Conservation (phyloP, 1,140 invertebrate genomes). For the Antheraea mylitta region DNA sequence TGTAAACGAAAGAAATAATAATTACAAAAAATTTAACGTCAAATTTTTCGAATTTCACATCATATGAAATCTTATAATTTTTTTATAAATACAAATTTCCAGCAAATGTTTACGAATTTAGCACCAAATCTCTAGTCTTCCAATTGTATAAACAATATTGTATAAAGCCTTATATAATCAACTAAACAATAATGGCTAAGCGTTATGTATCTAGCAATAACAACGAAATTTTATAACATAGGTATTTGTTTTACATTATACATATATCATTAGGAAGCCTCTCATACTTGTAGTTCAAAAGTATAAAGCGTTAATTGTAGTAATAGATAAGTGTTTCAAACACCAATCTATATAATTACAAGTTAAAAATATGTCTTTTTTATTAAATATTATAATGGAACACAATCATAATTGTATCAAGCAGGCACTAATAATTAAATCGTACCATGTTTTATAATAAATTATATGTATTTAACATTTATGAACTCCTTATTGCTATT, state of each 20-base stretch:
- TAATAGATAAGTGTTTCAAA: constrained; percentile 49
- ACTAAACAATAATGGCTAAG: constrained; percentile 75
- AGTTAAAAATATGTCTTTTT: constrained; percentile 73
- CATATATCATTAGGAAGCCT: constrained; percentile 68
- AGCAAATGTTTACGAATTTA: constrained; percentile 69
- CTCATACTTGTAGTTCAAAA: constrained; percentile 55
- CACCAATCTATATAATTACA: constrained; percentile 50
- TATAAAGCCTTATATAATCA: constrained; percentile 74
- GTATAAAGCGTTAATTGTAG: constrained; percentile 38
- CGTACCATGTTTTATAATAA: constrained; percentile 56
- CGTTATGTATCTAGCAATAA: constrained; percentile 76
- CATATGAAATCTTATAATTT: neutral
- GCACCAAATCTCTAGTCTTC: constrained; percentile 77
- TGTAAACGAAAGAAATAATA: constrained; percentile 23
- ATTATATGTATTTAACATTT: constrained; percentile 67
- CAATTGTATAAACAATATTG: constrained; percentile 68
- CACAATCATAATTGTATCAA: constrained; percentile 57
- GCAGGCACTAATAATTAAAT: constrained; percentile 69
- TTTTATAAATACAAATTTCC: neutral
- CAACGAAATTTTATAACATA: constrained; percentile 72
- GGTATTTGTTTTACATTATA: constrained; percentile 41
- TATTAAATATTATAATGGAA: constrained; percentile 43
- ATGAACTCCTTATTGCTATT: constrained; percentile 67
- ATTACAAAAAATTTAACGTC: neutral
- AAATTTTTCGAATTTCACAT: constrained; percentile 1